phyloP scores from a whole-genome alignment of 1,140 invertebrate genomes.

The Cotesia typhae region DNA sequence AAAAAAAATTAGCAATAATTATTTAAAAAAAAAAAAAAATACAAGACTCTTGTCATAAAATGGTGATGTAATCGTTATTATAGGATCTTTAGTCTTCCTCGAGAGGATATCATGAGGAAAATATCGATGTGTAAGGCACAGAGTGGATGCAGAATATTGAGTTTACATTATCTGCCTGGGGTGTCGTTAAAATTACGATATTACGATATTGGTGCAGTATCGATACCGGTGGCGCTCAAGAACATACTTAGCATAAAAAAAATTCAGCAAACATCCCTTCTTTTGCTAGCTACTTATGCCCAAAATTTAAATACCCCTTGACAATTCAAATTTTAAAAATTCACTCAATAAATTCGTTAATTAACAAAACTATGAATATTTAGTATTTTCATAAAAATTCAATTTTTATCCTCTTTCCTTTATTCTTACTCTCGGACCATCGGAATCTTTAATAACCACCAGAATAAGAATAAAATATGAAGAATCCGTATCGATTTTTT shows the following conservation, averaged over 20 bases:
- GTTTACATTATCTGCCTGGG: slow-evolving; percentile 41
- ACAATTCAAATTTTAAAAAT: too few relatives aligned
- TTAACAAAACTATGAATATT: too few relatives aligned
- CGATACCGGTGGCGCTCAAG: slow-evolving; percentile 26
- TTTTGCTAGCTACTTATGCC: too few relatives aligned
- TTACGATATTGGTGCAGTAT: slow-evolving; percentile 41
- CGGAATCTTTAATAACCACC: too few relatives aligned
- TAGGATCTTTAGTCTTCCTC: not conserved
- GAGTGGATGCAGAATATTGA: slow-evolving; percentile 39
- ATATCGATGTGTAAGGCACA: slow-evolving; percentile 17
- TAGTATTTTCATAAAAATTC: too few relatives aligned
- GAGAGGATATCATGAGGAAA: not conserved
- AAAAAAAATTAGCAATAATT: too few relatives aligned
- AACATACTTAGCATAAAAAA: slow-evolving; percentile 24
- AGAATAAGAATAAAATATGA: too few relatives aligned
- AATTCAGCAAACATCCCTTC: slow-evolving; percentile 5
- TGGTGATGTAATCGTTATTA: not conserved
- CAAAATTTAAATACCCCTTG: too few relatives aligned
- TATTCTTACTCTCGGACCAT: too few relatives aligned
- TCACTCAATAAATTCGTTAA: too few relatives aligned
- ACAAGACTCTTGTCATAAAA: not conserved
- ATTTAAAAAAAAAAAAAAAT: not conserved
- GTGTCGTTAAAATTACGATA: slow-evolving; percentile 44
- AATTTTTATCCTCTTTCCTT: too few relatives aligned
- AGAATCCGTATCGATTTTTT: too few relatives aligned